Evolutionary conservation across 2,797 vertebrate species (phyloP).

Genomic region (Cheirogaleus major): DNA sequence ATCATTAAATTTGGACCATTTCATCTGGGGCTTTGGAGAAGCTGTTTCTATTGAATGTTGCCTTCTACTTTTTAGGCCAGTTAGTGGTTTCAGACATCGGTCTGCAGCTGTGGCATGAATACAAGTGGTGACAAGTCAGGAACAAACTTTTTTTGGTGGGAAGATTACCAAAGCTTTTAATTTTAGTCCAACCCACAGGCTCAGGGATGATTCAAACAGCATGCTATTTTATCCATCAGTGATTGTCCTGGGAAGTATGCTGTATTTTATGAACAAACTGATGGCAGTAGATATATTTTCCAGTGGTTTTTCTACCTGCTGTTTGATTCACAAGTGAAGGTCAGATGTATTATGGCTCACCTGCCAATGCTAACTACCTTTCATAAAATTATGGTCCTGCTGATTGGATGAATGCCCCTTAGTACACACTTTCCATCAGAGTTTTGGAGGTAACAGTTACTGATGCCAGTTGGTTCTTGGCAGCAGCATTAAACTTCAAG

Average conservation of each 20-base stretch:
- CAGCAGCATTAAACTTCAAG: conserved; percentile 61
- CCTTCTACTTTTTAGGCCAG: not conserved
- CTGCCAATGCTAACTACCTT: conserved; percentile 65
- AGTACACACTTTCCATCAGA: conserved; percentile 62
- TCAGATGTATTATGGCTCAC: conserved; percentile 73
- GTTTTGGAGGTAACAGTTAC: conserved; percentile 57
- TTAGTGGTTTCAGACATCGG: not conserved
- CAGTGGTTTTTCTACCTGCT: conserved; percentile 66
- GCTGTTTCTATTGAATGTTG: conserved; percentile 20
- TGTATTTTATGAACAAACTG: conserved; percentile 62
- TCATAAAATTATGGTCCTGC: conserved; percentile 67
- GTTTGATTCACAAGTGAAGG: conserved; percentile 73
- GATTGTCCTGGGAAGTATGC: not conserved
- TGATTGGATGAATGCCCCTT: conserved; percentile 46
- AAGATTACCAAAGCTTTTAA: conserved; percentile 68
- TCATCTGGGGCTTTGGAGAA: conserved; percentile 33
- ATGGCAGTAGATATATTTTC: conserved; percentile 64
- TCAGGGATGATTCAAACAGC: conserved; percentile 38
- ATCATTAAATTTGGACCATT: conserved; percentile 52
- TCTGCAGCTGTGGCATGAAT: not conserved
- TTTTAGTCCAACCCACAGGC: conserved; percentile 41
- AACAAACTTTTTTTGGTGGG: conserved; percentile 53
- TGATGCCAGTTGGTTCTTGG: conserved; percentile 58
- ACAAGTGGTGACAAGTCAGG: conserved; percentile 21
- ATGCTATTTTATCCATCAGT: conserved; percentile 55